Evolutionary conservation across 64 coral and sea anemone species (phyloP).

Genomic region (Cladopsammia gracilis): DNA sequence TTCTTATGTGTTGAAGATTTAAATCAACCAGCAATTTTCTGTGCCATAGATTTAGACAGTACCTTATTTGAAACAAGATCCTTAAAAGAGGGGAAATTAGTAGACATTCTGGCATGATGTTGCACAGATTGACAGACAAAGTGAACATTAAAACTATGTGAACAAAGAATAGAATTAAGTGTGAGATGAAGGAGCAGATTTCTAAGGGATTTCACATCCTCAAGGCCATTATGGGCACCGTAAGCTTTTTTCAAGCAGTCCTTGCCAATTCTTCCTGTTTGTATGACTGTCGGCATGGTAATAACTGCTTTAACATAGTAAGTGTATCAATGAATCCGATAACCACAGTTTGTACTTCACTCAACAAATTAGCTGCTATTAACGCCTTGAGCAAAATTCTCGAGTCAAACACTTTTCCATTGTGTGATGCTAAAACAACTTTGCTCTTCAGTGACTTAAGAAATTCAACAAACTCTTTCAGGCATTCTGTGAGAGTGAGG

Average conservation of each 20-base stretch:
- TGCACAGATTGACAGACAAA: slow-evolving; percentile 19
- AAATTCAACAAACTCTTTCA: not conserved
- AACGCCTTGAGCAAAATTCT: slow-evolving; percentile 20
- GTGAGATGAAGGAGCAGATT: not conserved
- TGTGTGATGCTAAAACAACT: slow-evolving; percentile 3
- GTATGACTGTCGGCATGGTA: not conserved
- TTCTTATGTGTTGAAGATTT: not conserved
- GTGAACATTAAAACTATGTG: not conserved
- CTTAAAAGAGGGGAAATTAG: slow-evolving; percentile 29
- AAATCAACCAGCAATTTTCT: slow-evolving; percentile 6
- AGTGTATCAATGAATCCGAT: slow-evolving; percentile 28
- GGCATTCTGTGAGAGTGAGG: not conserved
- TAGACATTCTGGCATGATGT: not conserved
- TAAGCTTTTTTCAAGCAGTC: not conserved
- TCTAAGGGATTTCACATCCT: slow-evolving; percentile 12
- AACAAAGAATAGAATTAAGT: not conserved
- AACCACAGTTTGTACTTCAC: not conserved
- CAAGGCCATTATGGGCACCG: slow-evolving; percentile 21
- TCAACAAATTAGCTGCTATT: not conserved
- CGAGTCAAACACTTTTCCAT: slow-evolving; percentile 20
- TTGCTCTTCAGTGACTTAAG: not conserved
- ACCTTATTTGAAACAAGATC: not conserved
- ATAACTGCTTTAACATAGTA: not conserved
- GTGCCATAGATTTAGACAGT: not conserved
- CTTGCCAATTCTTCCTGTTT: not conserved